Base-by-base conservation (phyloP, 53 echinoderm and acorn worm genomes). In the Glandiceps talaboti region DNA sequence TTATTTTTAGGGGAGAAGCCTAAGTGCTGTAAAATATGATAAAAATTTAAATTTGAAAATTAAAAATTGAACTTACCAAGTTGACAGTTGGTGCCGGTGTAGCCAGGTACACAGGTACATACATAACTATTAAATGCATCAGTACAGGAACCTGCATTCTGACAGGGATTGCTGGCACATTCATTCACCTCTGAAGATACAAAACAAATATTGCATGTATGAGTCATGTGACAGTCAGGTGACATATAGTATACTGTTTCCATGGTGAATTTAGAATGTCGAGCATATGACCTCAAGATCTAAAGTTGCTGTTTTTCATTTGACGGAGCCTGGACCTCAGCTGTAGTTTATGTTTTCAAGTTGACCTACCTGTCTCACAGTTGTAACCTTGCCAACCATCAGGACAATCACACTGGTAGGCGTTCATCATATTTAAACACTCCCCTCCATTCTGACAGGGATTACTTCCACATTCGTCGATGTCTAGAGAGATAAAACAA, bases 111-210 rank as follows among this genome's bases (percentile, higher is more conserved):
- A 76, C 92, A 91, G 73, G 26, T 29, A 73, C 92, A 91, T 12
- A 10, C 30, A 73, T 90, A 91, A 27, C 26, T 29, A 73, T 90
- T 90, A 20, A 30, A 28, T 0, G 27, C 33, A 31, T 88, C 33
- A 0, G 14, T 30, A 31, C 91, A 91, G 14, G 82, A 76, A 1
- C 83, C 91, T 31, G 83, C 83, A 30, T 88, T 88, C 73, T 29
- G 31, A 75, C 92, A 92, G 0, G 92, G 92, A 32, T 85, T 90
- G 85, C 89, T 92, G 27, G 79, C 80, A 77, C 89, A 92, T 73
- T 89, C 92, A 82, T 93, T 77, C 28, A 88, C 79, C 80, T 93
- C 93, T 93, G 79, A 29, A 45, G 20, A 20, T 45, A 12, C 20
- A 45, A 20, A 45, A 45, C 64, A 45, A 12, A 45, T 6, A 45